phyloP scores from a whole-genome alignment of 1,140 invertebrate genomes.

The Stratiolaelaps scimitus region DNA sequence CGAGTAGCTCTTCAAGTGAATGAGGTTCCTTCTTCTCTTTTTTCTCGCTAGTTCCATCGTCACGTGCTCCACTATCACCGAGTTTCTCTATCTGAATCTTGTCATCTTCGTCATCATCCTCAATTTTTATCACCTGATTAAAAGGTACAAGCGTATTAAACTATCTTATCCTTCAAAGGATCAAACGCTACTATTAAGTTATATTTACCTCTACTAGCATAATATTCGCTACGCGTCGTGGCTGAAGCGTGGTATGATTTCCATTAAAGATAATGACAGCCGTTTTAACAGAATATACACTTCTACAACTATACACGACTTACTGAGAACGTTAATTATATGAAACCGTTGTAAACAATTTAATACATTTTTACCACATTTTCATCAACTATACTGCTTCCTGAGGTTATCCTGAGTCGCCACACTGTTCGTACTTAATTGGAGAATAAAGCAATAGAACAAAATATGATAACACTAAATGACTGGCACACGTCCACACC shows the following conservation, averaged over 20 bases:
- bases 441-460: not conserved
- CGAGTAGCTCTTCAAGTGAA: conserved; percentile 85
- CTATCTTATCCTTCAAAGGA: not conserved
- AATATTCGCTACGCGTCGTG: too few relatives aligned
- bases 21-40: conserved; percentile 67
- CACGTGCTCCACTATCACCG: not conserved
- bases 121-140: conserved; percentile 32
- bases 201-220: too few relatives aligned
- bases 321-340: too few relatives aligned
- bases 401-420: too few relatives aligned
- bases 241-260: too few relatives aligned
- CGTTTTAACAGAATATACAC: too few relatives aligned
- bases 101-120: conserved; percentile 41
- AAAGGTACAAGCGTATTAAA: not conserved
- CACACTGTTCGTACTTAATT: not conserved
- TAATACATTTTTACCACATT: too few relatives aligned
- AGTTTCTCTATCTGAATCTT: conserved; percentile 34
- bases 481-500: not conserved
- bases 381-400: too few relatives aligned
- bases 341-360: too few relatives aligned
- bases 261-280: too few relatives aligned
- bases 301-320: too few relatives aligned
- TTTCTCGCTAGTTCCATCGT: conserved; percentile 34
- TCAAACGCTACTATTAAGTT: not conserved
- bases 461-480: not conserved